Evolutionary conservation across 1,140 invertebrate genomes (phyloP).

Genomic region (Pachypeltis micranthus): DNA sequence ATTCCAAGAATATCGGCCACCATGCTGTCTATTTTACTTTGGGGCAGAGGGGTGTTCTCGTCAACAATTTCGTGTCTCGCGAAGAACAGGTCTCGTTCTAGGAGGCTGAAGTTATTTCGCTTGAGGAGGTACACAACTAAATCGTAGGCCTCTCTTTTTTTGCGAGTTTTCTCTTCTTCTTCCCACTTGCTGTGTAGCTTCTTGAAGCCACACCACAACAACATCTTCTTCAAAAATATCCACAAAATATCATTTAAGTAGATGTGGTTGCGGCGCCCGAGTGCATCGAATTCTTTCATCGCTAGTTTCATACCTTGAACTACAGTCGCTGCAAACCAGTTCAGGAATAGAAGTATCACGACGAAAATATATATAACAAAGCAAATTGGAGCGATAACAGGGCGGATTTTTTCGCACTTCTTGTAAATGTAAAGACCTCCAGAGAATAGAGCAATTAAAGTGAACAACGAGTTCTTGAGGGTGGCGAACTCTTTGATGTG

Average conservation of each 20-base stretch:
- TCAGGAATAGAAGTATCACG: slow-evolving; percentile 55
- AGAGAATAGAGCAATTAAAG: slow-evolving; percentile 61
- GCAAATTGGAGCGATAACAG: slow-evolving; percentile 63
- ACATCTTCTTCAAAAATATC: neutral
- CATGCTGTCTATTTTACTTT: slow-evolving; percentile 1
- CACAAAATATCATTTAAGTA: slow-evolving; percentile 6
- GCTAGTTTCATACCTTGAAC: slow-evolving; percentile 5
- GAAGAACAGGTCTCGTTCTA: neutral
- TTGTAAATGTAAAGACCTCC: slow-evolving; percentile 65
- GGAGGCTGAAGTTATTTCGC: neutral
- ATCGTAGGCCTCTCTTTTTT: neutral
- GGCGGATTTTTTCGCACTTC: slow-evolving; percentile 55
- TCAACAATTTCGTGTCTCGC: neutral
- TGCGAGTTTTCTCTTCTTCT: neutral
- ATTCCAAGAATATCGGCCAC: neutral
- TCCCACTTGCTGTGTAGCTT: neutral
- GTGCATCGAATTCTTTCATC: neutral
- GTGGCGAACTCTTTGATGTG: slow-evolving; percentile 51
- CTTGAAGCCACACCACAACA: neutral
- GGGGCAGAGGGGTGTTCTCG: neutral
- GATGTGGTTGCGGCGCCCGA: neutral
- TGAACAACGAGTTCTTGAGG: slow-evolving; percentile 51
- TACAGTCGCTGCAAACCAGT: slow-evolving; percentile 12
- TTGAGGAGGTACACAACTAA: neutral
- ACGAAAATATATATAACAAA: slow-evolving; percentile 62